Conservation (phyloP, 2,888 invertebrate species). For the Leucania comma region DNA sequence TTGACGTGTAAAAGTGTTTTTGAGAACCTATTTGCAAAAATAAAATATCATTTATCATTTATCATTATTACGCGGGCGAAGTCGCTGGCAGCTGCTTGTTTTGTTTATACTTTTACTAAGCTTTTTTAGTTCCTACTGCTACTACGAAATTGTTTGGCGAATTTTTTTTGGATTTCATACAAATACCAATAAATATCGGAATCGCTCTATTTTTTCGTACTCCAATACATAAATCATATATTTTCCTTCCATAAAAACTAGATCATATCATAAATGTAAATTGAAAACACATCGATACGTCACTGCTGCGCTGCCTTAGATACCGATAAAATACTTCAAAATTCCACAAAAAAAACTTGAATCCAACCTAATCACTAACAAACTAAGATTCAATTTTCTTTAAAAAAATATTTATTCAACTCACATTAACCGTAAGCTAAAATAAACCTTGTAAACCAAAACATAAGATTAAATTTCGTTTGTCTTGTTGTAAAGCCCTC, state of each 20-base stretch:
- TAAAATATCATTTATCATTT: no score
- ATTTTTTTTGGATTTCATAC: conserved; percentile 5
- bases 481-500: not conserved
- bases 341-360: not conserved
- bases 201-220: conserved; percentile 8
- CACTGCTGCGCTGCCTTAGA: conserved; percentile 48
- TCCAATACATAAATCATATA: conserved; percentile 42
- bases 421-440: not conserved
- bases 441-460: not conserved
- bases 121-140: not conserved
- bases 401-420: not conserved
- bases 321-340: conserved; percentile 30
- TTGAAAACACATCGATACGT: conserved; percentile 59
- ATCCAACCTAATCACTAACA: not conserved
- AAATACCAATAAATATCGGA: conserved; percentile 22
- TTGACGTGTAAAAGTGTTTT: no score
- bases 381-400: not conserved
- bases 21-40: no score
- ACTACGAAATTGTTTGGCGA: not conserved
- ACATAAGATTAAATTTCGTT: conserved; percentile 3
- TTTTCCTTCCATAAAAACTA: conserved; percentile 37
- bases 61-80: no score
- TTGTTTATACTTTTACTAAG: no score
- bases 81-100: no score
- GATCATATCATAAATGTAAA: conserved; percentile 59